Percentiles rank a stretch among this genome's conserved stretches.
phyloP scores from a whole-genome alignment of 2,888 invertebrate genomes.

The Drosophila anomalipes region DNA sequence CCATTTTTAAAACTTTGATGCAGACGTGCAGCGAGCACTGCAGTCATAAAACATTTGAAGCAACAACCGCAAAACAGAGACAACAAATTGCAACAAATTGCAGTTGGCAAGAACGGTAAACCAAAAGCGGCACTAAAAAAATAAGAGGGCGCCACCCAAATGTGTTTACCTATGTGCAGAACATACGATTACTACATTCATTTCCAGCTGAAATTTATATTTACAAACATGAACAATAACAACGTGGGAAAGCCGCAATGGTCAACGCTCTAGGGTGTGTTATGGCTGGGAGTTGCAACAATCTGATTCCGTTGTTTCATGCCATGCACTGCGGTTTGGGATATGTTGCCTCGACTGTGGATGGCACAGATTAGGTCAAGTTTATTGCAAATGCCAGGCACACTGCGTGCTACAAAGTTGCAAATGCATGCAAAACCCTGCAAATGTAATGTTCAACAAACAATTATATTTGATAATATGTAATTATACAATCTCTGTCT shows the following conservation, averaged over 20 bases:
- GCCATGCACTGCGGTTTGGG: slow-evolving; percentile 43
- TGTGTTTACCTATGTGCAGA: slow-evolving; percentile 55
- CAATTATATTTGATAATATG: not conserved
- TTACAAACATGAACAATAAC: slow-evolving; percentile 57
- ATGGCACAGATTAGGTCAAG: slow-evolving; percentile 63
- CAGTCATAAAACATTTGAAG: slow-evolving; percentile 70
- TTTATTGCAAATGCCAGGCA: slow-evolving; percentile 52
- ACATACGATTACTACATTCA: slow-evolving; percentile 53
- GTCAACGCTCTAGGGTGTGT: slow-evolving; percentile 16
- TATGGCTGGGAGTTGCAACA: slow-evolving; percentile 28
- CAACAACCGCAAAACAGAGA: slow-evolving; percentile 64
- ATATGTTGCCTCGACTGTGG: slow-evolving; percentile 17
- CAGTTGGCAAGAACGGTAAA: slow-evolving; percentile 33
- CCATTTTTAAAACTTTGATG: slow-evolving; percentile 17
- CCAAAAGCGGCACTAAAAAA: slow-evolving; percentile 38
- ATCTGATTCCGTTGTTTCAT: slow-evolving; percentile 65
- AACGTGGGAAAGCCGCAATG: slow-evolving; percentile 44
- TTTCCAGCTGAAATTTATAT: slow-evolving; percentile 56
- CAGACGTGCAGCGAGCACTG: slow-evolving; percentile 46
- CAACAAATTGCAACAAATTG: slow-evolving; percentile 76
- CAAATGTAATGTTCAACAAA: too few relatives aligned
- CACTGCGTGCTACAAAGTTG: not conserved
- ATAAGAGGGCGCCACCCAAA: slow-evolving; percentile 17
- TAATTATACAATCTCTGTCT: not conserved
- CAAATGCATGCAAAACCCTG: not conserved